phyloP scores from a whole-genome alignment of 1,140 invertebrate genomes.

The Charaxes varanes region DNA sequence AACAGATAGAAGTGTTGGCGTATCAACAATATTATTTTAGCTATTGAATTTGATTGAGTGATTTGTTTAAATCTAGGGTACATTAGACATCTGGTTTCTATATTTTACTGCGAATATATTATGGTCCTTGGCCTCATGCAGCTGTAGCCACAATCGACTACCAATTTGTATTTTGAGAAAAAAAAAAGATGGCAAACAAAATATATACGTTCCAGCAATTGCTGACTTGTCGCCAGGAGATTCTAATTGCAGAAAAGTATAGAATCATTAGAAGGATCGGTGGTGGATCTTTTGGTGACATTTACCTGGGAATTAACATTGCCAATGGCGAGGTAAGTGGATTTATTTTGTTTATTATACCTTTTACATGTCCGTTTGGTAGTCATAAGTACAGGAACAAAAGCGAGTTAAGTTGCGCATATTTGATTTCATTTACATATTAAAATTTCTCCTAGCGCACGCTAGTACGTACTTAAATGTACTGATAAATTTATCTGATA shows the following conservation, averaged over 20 bases:
- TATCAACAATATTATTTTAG: constrained; percentile 27
- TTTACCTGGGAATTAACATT: constrained; percentile 97
- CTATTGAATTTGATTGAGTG: constrained; percentile 17
- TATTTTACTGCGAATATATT: constrained; percentile 19
- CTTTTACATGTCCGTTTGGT: too few species aligned
- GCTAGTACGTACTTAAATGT: too few species aligned
- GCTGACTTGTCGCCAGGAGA: constrained; percentile 27
- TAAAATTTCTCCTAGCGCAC: too few species aligned
- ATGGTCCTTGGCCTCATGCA: constrained; percentile 29
- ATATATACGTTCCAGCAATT: constrained; percentile 37
- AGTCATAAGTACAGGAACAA: too few species aligned
- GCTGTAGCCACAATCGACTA: constrained; percentile 15
- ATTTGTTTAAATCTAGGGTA: constrained; percentile 8
- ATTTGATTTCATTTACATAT: too few species aligned
- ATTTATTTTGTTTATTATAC: background rate
- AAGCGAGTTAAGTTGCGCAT: too few species aligned
- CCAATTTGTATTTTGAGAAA: constrained; percentile 1
- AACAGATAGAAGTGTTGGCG: constrained; percentile 38
- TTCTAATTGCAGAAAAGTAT: constrained; percentile 89
- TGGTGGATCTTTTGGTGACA: constrained; percentile 99
- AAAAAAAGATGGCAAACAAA: constrained; percentile 14
- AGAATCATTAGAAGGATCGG: constrained; percentile 96
- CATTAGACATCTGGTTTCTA: constrained; percentile 23
- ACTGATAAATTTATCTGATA: too few species aligned
- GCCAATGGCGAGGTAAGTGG: constrained; percentile 91